A percentile compares a stretch with the other conserved stretches of the same genome.
Evolutionary conservation across 2,113 vertebrate genomes (phyloP).

Genomic region (Platycercus adscitus): DNA sequence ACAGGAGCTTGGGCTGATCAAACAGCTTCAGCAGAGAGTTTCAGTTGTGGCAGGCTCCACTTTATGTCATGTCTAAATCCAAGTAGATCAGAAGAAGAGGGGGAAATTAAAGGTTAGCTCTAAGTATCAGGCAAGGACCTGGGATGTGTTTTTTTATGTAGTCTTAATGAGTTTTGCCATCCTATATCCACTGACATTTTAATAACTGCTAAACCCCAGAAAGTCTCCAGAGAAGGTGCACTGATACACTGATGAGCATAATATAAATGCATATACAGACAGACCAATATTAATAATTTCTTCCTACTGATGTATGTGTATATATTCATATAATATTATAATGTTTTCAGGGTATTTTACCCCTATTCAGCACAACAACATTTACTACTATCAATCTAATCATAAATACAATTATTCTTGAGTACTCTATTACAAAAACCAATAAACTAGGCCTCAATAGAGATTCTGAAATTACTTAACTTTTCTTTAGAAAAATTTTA

Average conservation of each 20-base stretch:
- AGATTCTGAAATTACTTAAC: slow-evolving; percentile 84
- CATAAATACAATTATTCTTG: slow-evolving; percentile 83
- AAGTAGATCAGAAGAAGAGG: not conserved
- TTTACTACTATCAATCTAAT: slow-evolving; percentile 76
- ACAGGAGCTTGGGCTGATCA: not conserved
- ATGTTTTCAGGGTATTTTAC: slow-evolving; percentile 69
- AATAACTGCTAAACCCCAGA: slow-evolving; percentile 59
- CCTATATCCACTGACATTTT: slow-evolving; percentile 53
- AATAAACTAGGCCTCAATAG: slow-evolving; percentile 80
- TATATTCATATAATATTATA: slow-evolving; percentile 56
- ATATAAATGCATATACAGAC: slow-evolving; percentile 68
- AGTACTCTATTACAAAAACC: slow-evolving; percentile 83
- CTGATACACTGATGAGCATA: slow-evolving; percentile 47
- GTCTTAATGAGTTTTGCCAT: slow-evolving; percentile 51
- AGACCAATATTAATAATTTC: slow-evolving; percentile 67
- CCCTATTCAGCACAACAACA: slow-evolving; percentile 67
- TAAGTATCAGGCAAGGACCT: not conserved
- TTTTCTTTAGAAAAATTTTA: slow-evolving; percentile 85
- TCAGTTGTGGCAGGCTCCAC: not conserved
- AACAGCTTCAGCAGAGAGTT: not conserved
- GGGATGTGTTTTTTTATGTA: not conserved
- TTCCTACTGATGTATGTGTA: slow-evolving; percentile 32
- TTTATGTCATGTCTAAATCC: not conserved
- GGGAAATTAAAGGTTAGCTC: slow-evolving; percentile 15
- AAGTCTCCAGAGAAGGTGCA: slow-evolving; percentile 47